Base-by-base conservation (phyloP, 2,113 vertebrate species). In the Oophaga pumilio region DNA sequence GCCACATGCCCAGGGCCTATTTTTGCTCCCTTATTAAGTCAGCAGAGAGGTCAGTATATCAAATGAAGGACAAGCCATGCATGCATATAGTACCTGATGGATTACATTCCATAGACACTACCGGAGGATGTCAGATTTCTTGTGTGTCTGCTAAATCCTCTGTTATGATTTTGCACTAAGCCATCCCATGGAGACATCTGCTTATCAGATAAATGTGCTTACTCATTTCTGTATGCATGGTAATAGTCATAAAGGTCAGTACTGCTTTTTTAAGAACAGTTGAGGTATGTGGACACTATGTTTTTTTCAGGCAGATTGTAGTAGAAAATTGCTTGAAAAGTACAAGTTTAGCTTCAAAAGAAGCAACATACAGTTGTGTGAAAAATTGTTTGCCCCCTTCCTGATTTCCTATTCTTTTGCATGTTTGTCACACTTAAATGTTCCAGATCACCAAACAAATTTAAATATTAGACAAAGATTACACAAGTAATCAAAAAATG, bases 1-100 rank as follows among this genome's bases (percentile, higher is more conserved):
- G 69, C 86, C 86, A 87, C 86, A 79, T 87, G 86, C 79, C 82
- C 66, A 26, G 28, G 74, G 26, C 86, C 79, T 87, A 87, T 87
- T 87, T 87, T 87, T 87, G 79, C 50, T 87, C 78, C 68, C 69
- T 43, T 68, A 82, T 87, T 50, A 64, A 80, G 79, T 76, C 86
- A 87, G 86, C 78, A 76, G 18, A 82, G 77, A 60, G 79, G 64
- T 87, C 33, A 64, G 43, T 87, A 82, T 82, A 76, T 74, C 52
- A 68, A 64, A 79, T 57, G 79, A 87, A 59, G 78, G 57, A 49
- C 53, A 24, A 18, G 66, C 26, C 82, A 28, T 12, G 22, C 53
- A 76, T 82, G 33, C 76, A 60, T 76, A 77, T 33, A 57, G 52
- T 57, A 86, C 79, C 62, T 62, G 79, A 82, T 64, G 53, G 56